These are phyloP conservation scores for Phenganax stokvisi DNA, from an alignment of 92 coral and sea anemone genomes.

Conservation along the genomic window DNA sequence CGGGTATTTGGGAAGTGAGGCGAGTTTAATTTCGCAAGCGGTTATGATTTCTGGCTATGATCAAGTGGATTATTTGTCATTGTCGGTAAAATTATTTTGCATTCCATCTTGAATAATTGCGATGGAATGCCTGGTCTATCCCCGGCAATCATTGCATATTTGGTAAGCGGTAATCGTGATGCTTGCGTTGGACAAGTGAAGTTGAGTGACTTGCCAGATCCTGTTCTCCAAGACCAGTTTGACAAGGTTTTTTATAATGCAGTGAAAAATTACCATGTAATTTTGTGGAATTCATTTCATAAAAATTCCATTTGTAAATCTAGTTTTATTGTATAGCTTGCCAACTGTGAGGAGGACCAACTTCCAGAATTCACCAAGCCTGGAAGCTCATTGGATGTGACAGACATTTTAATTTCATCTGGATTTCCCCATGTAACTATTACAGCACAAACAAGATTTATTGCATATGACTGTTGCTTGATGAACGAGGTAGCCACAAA, in stretches of 20 bases:
- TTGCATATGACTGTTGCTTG: constrained; percentile 41
- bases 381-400: constrained; percentile 8
- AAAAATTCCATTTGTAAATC: not conserved
- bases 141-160: constrained; percentile 36
- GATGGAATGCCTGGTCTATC: constrained; percentile 38
- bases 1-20: no score
- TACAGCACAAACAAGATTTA: not conserved
- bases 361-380: not conserved
- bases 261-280: no score
- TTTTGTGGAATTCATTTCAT: no score
- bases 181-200: constrained; percentile 25
- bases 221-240: constrained; percentile 25
- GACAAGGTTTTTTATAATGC: no score
- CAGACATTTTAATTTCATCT: constrained; percentile 31
- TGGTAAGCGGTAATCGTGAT: constrained; percentile 33
- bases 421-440: constrained; percentile 42
- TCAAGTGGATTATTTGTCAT: constrained; percentile 37
- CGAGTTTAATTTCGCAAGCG: no score
- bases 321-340: not conserved
- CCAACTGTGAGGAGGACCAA: not conserved
- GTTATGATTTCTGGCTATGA: no score
- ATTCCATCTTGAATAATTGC: constrained; percentile 39
- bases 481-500: constrained; percentile 42
- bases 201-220: constrained; percentile 39
- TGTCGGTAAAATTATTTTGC: constrained; percentile 39